Conservation (phyloP, 2,888 invertebrate genomes). For the Calameuta idolon region DNA sequence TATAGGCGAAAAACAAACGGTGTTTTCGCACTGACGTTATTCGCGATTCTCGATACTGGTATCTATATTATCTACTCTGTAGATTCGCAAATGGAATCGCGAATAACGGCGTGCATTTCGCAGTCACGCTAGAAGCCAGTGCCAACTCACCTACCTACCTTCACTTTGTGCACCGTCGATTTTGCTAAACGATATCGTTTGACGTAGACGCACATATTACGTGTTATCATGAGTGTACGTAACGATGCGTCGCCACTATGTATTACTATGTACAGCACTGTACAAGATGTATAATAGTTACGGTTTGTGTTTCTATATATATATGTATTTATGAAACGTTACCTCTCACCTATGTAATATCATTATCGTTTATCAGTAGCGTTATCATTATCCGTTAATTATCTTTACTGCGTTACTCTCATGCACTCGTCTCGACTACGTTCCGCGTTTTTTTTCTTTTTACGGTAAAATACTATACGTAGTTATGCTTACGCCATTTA, state of each 20-base stretch:
- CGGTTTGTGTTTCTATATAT: neutral
- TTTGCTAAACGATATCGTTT: neutral
- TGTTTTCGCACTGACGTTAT: neutral
- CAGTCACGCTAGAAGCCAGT: neutral
- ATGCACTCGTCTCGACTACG: neutral
- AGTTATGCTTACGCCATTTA: conserved; percentile 42
- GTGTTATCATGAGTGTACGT: neutral
- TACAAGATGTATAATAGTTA: conserved; percentile 1
- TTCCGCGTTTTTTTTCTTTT: conserved; percentile 18
- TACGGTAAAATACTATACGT: conserved; percentile 45
- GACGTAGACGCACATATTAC: neutral
- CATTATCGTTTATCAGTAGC: neutral
- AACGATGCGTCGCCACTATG: neutral
- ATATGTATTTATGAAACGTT: neutral
- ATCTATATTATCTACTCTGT: neutral
- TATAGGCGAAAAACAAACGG: neutral
- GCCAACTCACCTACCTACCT: neutral
- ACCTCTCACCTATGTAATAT: neutral
- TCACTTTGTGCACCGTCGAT: neutral
- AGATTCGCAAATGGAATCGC: neutral
- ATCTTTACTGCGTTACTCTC: neutral
- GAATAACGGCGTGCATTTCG: neutral
- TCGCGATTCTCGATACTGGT: neutral
- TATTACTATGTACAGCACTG: neutral
- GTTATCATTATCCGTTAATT: neutral